Percentiles rank a stretch among this genome's conserved stretches.
phyloP scores from a whole-genome alignment of 2,797 vertebrate genomes.

The Eospalax fontanierii region DNA sequence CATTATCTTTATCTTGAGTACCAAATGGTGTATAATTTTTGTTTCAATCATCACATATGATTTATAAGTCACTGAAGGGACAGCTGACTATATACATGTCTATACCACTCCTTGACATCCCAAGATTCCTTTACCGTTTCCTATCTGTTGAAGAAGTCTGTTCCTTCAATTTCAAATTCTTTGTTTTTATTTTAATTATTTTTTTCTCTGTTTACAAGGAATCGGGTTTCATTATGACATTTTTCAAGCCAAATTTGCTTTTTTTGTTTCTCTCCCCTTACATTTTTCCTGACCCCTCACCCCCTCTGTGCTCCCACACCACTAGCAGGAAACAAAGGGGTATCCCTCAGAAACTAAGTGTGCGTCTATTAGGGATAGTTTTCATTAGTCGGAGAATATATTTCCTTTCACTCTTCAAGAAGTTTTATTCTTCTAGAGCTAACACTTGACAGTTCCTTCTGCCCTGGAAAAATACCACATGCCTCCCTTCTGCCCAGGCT shows the following conservation, averaged over 20 bases:
- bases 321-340: neutral
- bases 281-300: no score
- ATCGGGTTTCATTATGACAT: neutral
- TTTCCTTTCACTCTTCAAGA: neutral
- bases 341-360: neutral
- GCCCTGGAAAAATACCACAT: neutral
- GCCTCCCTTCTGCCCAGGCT: no score
- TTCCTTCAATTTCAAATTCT: neutral
- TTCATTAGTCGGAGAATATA: neutral
- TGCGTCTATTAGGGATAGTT: neutral
- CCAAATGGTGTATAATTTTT: neutral
- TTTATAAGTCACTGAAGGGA: neutral
- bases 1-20: neutral
- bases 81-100: neutral
- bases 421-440: neutral
- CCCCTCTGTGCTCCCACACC: neutral
- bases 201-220: neutral
- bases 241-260: neutral
- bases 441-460: neutral
- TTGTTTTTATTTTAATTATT: neutral
- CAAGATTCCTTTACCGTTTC: neutral
- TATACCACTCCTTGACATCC: neutral
- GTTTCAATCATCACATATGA: neutral
- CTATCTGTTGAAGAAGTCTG: slow-evolving; percentile 52
- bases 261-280: neutral